Percentiles rank a stretch among this genome's conserved stretches.
Evolutionary conservation across 2,888 invertebrate genomes (phyloP).

Genomic region (Drosophila meridiana): DNA sequence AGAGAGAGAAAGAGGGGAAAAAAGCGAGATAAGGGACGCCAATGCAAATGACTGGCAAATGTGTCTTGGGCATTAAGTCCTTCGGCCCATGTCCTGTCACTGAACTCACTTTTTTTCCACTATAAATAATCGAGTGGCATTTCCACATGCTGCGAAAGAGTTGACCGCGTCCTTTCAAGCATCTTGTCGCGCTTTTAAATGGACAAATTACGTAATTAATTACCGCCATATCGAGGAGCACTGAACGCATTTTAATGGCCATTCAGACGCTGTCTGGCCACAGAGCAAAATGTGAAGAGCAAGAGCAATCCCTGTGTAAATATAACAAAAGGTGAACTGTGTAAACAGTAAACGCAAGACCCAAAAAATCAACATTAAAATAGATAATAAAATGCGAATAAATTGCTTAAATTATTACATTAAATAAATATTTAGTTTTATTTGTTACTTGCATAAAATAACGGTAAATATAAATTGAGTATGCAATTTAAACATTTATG

Average conservation of each 20-base stretch:
- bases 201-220: constrained; percentile 81
- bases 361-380: neutral
- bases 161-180: constrained; percentile 35
- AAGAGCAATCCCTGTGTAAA: neutral
- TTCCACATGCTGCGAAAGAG: constrained; percentile 35
- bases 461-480: neutral
- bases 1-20: too few relatives aligned
- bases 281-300: neutral
- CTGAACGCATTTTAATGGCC: constrained; percentile 52
- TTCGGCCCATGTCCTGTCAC: constrained; percentile 17
- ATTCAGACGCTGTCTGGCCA: constrained; percentile 4
- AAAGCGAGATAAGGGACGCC: constrained; percentile 13
- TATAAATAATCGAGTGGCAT: constrained; percentile 39
- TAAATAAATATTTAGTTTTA: neutral
- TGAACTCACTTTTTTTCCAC: constrained; percentile 17
- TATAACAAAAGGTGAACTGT: constrained; percentile 5
- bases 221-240: constrained; percentile 59
- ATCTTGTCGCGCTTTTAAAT: constrained; percentile 50
- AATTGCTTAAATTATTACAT: neutral
- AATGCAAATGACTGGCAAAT: constrained; percentile 55
- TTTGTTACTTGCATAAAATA: neutral
- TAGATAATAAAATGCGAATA: neutral
- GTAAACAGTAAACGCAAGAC: neutral
- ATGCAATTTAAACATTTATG: neutral
- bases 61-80: constrained; percentile 34